A percentile compares a stretch with the other conserved stretches of the same genome.
phyloP scores from a whole-genome alignment of 2,888 invertebrate genomes.

The Dryomyza anilis region DNA sequence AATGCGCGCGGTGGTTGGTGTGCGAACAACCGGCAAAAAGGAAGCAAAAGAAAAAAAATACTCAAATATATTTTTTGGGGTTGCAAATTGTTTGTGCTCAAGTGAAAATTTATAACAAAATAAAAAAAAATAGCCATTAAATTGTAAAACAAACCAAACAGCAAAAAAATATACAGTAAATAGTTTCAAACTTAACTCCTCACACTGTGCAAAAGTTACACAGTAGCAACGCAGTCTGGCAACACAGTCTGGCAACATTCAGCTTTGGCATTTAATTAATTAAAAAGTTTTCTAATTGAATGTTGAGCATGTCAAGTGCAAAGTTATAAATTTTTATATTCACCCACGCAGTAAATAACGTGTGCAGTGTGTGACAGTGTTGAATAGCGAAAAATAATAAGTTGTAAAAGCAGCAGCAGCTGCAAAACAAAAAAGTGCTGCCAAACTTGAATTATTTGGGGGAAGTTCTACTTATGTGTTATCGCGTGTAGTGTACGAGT shows the following conservation, averaged over 20 bases:
- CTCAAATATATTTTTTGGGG: not conserved
- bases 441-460: not conserved
- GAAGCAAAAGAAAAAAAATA: conserved; percentile 8
- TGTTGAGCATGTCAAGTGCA: conserved; percentile 23
- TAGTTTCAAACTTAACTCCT: not conserved
- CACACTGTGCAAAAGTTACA: not conserved
- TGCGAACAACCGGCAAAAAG: too few species aligned
- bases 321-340: conserved; percentile 21
- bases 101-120: not conserved
- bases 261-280: conserved; percentile 30
- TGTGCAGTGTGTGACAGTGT: not conserved
- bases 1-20: too few species aligned
- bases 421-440: not conserved
- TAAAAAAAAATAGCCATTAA: not conserved
- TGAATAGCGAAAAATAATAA: not conserved
- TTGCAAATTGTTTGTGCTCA: not conserved
- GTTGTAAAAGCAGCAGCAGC: not conserved
- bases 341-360: not conserved
- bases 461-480: not conserved
- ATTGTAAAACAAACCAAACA: not conserved
- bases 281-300: conserved; percentile 33
- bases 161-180: not conserved
- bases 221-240: not conserved
- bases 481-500: too few species aligned
- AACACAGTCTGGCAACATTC: conserved; percentile 1